phyloP scores from a whole-genome alignment of 1,140 invertebrate species.

The Drosophila subpulchrella region DNA sequence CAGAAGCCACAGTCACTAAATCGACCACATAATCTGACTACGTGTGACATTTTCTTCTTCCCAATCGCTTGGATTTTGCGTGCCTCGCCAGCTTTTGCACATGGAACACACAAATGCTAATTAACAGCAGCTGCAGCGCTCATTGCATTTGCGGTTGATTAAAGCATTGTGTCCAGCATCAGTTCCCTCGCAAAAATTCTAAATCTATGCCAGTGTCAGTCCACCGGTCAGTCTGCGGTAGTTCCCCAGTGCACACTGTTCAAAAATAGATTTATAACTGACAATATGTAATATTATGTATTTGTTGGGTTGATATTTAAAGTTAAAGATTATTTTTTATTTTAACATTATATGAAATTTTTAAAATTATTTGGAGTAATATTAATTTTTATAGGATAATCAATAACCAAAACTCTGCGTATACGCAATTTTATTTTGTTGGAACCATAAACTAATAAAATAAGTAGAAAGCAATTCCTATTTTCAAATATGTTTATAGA shows the following conservation, averaged over 20 bases:
- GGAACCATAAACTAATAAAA: no score
- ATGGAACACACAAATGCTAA: constrained; percentile 32
- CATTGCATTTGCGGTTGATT: constrained; percentile 54
- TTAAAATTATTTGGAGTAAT: no score
- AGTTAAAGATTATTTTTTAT: no score
- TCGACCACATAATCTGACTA: constrained; percentile 22
- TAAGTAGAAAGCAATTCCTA: no score
- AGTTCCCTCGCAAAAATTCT: constrained; percentile 1
- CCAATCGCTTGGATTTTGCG: not conserved
- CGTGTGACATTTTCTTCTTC: constrained; percentile 14
- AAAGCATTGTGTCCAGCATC: constrained; percentile 19
- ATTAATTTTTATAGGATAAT: no score
- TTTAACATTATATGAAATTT: no score
- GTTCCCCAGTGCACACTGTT: not conserved
- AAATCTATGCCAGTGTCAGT: not conserved
- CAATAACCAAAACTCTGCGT: no score
- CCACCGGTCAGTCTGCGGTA: not conserved
- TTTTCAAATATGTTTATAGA: not conserved
- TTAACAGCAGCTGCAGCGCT: constrained; percentile 37
- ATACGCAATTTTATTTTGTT: no score
- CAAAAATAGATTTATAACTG: not conserved
- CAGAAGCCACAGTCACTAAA: constrained; percentile 14
- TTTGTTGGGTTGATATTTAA: no score
- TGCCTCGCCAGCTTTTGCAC: constrained; percentile 9
- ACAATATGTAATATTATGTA: not conserved